phyloP scores from a whole-genome alignment of 37 sponge, comb jelly and placozoan species.

The Agelas oroides region DNA sequence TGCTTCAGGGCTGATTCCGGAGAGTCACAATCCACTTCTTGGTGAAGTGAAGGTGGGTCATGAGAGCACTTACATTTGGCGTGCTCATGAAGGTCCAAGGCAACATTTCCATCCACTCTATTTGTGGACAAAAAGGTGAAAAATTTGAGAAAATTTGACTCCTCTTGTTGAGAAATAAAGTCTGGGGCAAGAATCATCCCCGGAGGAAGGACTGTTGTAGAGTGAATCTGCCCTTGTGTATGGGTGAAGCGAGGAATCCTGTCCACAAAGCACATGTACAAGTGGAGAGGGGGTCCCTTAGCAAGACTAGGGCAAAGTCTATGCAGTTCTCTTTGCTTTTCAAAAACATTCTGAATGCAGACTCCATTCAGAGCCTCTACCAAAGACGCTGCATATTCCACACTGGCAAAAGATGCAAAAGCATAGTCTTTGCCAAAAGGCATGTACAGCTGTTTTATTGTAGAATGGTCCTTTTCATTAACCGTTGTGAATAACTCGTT shows the following conservation, averaged over 20 bases:
- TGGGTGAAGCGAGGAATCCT: background rate
- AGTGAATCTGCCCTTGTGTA: background rate
- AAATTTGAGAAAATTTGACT: conserved; percentile 43
- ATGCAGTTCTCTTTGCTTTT: background rate
- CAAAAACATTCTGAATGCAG: conserved; percentile 34
- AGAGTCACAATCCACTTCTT: too few relatives aligned
- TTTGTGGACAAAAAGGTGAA: conserved; percentile 1
- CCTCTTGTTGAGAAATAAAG: conserved; percentile 56
- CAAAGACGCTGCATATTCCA: background rate
- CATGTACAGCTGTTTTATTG: conserved; percentile 23
- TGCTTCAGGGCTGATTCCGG: conserved; percentile 52
- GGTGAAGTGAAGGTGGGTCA: too few relatives aligned
- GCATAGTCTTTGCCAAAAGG: conserved; percentile 48
- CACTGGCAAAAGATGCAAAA: conserved; percentile 34
- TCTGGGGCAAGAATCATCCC: conserved; percentile 61
- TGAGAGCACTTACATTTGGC: too few relatives aligned
- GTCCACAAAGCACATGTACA: conserved; percentile 49
- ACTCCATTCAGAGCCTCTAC: conserved; percentile 38
- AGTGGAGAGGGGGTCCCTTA: conserved; percentile 52
- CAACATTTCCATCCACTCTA: too few relatives aligned
- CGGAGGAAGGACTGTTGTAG: conserved; percentile 37
- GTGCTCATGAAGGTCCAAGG: too few relatives aligned
- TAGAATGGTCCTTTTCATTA: background rate
- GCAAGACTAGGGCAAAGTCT: conserved; percentile 6
- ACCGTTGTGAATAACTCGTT: background rate